These are phyloP conservation scores for Gallinago solitaria DNA, from an alignment of 2,797 vertebrate species.

Conservation along the genomic window DNA sequence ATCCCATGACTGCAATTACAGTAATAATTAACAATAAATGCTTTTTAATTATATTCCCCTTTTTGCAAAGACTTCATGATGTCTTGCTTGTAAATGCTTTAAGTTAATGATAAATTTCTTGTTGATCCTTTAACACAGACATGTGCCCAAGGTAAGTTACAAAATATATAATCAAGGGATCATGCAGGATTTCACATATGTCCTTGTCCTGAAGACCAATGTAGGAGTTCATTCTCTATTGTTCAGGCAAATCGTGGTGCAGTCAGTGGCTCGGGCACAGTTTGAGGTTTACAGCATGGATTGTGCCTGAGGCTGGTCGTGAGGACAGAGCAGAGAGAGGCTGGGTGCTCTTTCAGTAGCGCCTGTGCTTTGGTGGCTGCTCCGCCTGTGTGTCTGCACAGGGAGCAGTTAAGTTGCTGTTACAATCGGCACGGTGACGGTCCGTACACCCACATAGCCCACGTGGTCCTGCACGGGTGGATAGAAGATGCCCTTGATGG, in stretches of 20 bases:
- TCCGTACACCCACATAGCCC: neutral
- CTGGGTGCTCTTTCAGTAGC: neutral
- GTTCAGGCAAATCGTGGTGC: neutral
- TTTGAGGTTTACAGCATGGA: neutral
- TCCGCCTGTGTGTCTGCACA: neutral
- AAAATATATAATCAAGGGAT: neutral
- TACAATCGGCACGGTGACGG: accelerated
- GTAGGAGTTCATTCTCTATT: neutral
- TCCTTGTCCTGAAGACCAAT: neutral
- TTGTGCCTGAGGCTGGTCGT: neutral
- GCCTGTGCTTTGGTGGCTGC: neutral
- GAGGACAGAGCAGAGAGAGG: neutral
- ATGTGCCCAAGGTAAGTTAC: neutral
- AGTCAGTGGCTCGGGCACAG: neutral
- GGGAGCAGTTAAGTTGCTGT: neutral
- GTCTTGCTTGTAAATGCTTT: neutral
- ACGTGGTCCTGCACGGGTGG: accelerated
- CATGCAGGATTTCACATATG: neutral
- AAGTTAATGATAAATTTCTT: neutral
- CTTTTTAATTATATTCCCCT: neutral
- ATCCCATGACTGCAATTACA: neutral
- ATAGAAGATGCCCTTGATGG: neutral
- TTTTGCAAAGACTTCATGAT: neutral
- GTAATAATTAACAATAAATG: slow-evolving; percentile 30
- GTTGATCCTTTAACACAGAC: neutral